Percentiles rank a stretch among this genome's conserved stretches.
These are phyloP conservation scores for Bombus fervidus DNA, from an alignment of 1,140 invertebrate genomes.

Conservation along the genomic window DNA sequence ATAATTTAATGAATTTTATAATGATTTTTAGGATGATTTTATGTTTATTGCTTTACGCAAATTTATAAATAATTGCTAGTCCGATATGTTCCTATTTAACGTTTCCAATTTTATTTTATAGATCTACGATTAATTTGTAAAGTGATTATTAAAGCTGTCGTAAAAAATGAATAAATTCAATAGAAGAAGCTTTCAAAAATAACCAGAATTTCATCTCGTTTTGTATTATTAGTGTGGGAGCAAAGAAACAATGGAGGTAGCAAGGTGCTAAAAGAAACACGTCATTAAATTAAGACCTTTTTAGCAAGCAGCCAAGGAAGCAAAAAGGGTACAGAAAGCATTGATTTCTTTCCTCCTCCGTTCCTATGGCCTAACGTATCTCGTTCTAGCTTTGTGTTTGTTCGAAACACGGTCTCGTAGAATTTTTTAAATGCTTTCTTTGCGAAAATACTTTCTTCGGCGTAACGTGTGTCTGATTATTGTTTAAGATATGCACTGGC, in stretches of 20 bases:
- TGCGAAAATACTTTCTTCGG: background rate
- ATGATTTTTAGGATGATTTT: no score
- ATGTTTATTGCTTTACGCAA: no score
- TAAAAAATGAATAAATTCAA: background rate
- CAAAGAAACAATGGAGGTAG: background rate
- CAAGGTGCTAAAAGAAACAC: background rate
- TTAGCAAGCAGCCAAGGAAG: background rate
- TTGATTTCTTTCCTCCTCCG: background rate
- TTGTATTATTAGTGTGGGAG: background rate
- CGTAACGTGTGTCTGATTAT: background rate
- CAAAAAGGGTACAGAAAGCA: background rate
- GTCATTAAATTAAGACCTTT: background rate
- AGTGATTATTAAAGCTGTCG: background rate
- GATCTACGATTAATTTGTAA: background rate
- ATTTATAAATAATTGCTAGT: no score
- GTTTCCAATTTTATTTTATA: background rate
- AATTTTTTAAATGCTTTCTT: background rate
- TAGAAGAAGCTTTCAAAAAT: background rate
- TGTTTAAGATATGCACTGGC: background rate
- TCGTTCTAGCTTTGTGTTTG: background rate
- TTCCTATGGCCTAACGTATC: background rate
- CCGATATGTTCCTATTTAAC: background rate
- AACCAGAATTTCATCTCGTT: background rate
- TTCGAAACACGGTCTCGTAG: background rate
- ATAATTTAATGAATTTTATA: background rate